These are phyloP conservation scores for Cryptophagus acutangulus DNA, from an alignment of 2,888 invertebrate genomes.

Conservation along the genomic window DNA sequence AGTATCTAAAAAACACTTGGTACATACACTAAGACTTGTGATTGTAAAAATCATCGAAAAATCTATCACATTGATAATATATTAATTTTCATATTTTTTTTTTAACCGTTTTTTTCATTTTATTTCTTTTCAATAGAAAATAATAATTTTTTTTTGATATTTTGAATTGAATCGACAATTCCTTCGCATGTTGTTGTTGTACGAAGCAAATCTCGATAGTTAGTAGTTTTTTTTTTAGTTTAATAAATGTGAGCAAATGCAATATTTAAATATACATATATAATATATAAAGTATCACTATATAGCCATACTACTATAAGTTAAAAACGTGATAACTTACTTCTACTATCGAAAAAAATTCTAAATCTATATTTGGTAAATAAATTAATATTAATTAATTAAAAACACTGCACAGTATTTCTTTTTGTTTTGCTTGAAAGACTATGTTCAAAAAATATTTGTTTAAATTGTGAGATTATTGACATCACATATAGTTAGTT, in stretches of 20 bases:
- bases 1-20: constrained; percentile 51
- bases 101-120: too few relatives aligned
- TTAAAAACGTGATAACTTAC: constrained; percentile 25
- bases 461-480: constrained; percentile 46
- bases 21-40: constrained; percentile 53
- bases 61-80: constrained; percentile 58
- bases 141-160: constrained; percentile 26
- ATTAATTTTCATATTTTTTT: constrained; percentile 32
- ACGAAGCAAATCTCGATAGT: neutral
- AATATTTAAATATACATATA: too few relatives aligned
- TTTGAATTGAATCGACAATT: constrained; percentile 23
- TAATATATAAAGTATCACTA: constrained; percentile 32
- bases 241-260: constrained; percentile 38
- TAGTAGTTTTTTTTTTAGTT: neutral
- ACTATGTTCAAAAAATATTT: constrained; percentile 34
- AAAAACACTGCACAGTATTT: too few relatives aligned
- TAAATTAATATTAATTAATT: constrained; percentile 33
- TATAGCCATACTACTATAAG: constrained; percentile 27
- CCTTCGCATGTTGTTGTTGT: too few relatives aligned
- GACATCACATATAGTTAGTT: constrained; percentile 46
- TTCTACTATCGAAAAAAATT: constrained; percentile 32
- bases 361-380: constrained; percentile 42
- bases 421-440: constrained; percentile 27
- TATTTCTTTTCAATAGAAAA: constrained; percentile 12
- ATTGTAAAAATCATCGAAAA: constrained; percentile 67